phyloP scores from a whole-genome alignment of 2,113 vertebrate species.

The Pelobates fuscus region DNA sequence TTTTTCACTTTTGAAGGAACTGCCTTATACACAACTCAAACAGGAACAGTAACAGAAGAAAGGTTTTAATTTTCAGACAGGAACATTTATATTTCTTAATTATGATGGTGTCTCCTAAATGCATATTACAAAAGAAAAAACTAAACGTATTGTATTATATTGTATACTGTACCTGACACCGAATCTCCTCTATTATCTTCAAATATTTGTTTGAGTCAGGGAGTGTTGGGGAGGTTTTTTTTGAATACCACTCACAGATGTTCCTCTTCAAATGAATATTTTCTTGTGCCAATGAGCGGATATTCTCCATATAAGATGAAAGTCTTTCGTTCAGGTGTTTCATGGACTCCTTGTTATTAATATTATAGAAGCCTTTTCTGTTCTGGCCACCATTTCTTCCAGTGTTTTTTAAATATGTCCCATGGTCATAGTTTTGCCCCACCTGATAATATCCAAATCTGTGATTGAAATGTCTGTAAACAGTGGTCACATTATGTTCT shows the following conservation, averaged over 20 bases:
- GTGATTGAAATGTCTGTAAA: background rate
- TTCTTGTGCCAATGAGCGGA: constrained; percentile 49
- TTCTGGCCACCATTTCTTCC: background rate
- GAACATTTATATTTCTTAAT: too few relatives aligned
- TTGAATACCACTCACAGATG: constrained; percentile 47
- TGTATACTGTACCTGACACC: constrained; percentile 55
- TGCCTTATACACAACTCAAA: too few relatives aligned
- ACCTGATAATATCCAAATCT: background rate
- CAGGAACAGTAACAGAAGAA: too few relatives aligned
- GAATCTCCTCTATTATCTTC: constrained; percentile 53
- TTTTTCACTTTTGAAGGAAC: too few relatives aligned
- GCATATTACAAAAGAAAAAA: too few relatives aligned
- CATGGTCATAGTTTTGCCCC: background rate
- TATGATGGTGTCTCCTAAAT: too few relatives aligned
- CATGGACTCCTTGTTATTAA: constrained; percentile 55
- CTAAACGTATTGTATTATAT: too few relatives aligned
- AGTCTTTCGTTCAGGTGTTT: constrained; percentile 55
- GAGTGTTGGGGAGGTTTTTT: constrained; percentile 8
- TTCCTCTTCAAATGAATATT: constrained; percentile 43
- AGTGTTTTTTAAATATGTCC: background rate
- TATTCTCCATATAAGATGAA: constrained; percentile 56
- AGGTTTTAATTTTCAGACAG: too few relatives aligned
- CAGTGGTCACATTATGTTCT: background rate
- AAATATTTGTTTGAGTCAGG: constrained; percentile 54
- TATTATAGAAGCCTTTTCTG: background rate